phyloP scores from a whole-genome alignment of 92 coral and sea anemone species.

The Galaxea fascicularis region DNA sequence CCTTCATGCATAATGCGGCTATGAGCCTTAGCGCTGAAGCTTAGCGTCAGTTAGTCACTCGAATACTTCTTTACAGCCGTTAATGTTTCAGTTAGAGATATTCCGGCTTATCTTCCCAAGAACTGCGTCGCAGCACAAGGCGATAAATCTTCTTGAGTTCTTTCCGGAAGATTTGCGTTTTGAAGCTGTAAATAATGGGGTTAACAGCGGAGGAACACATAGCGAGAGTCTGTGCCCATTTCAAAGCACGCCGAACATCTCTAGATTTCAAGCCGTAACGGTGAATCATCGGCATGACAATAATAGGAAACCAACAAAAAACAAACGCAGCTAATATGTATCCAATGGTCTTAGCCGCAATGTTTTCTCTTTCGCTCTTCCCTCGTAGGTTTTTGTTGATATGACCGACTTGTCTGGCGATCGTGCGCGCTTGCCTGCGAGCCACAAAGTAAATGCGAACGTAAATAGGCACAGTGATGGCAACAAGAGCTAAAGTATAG shows the following conservation, averaged over 20 bases:
- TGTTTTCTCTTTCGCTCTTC: slow-evolving; percentile 67
- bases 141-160: slow-evolving; percentile 57
- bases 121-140: background rate
- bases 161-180: slow-evolving; percentile 70
- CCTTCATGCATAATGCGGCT: background rate
- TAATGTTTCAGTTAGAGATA: background rate
- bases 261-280: slow-evolving; percentile 53
- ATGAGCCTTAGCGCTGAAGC: background rate
- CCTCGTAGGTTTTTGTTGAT: slow-evolving; percentile 47
- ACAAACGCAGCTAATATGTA: slow-evolving; percentile 75
- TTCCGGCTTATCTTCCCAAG: slow-evolving; percentile 11
- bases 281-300: slow-evolving; percentile 75
- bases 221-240: slow-evolving; percentile 90
- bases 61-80: background rate
- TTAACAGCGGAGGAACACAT: slow-evolving; percentile 88
- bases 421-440: slow-evolving; percentile 83
- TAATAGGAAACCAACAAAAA: slow-evolving; percentile 91
- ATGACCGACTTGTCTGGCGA: slow-evolving; percentile 69
- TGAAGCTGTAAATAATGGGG: slow-evolving; percentile 87
- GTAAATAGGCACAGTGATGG: slow-evolving; percentile 77
- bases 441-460: slow-evolving; percentile 86
- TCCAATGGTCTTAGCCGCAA: slow-evolving; percentile 92
- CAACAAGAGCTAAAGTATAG: slow-evolving; percentile 68
- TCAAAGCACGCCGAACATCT: slow-evolving; percentile 56
- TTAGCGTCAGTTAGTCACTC: background rate